These are phyloP conservation scores for Rhagoletis pomonella DNA, from an alignment of 1,140 invertebrate species.

Conservation along the genomic window DNA sequence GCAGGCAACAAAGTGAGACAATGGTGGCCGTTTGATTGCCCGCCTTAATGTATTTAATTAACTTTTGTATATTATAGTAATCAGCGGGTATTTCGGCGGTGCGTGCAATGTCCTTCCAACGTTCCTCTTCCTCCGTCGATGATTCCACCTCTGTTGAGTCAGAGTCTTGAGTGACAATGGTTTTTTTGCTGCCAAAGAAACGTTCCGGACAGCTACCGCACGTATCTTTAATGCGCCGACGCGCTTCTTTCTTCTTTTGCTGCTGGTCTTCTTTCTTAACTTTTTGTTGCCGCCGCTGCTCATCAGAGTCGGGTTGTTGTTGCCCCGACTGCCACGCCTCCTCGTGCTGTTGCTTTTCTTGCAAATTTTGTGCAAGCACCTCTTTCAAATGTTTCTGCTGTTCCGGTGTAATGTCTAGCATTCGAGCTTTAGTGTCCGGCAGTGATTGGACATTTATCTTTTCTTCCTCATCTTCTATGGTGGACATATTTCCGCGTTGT, in stretches of 20 bases:
- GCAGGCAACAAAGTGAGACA: conserved; percentile 90
- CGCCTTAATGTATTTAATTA: conserved; percentile 95
- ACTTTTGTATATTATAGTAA: conserved; percentile 95
- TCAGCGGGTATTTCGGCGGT: conserved; percentile 82
- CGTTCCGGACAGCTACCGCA: conserved; percentile 69
- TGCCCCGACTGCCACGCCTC: background rate
- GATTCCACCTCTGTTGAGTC: conserved; percentile 73
- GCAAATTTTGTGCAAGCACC: background rate
- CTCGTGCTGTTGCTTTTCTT: background rate
- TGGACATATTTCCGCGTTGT: background rate
- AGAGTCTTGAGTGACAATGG: conserved; percentile 64
- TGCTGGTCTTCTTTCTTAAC: background rate
- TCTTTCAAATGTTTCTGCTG: background rate
- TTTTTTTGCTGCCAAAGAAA: conserved; percentile 63
- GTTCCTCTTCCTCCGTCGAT: conserved; percentile 77
- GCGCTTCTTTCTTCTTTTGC: conserved; percentile 14
- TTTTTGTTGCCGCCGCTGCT: background rate
- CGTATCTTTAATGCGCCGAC: background rate
- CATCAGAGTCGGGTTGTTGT: background rate
- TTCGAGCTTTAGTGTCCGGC: background rate
- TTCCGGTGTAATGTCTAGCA: background rate
- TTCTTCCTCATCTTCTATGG: background rate
- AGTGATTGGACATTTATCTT: background rate
- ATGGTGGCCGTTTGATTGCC: conserved; percentile 96
- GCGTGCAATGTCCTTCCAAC: conserved; percentile 77